Conservation (phyloP, 2,797 vertebrate genomes). For the Pachyuromys duprasi region DNA sequence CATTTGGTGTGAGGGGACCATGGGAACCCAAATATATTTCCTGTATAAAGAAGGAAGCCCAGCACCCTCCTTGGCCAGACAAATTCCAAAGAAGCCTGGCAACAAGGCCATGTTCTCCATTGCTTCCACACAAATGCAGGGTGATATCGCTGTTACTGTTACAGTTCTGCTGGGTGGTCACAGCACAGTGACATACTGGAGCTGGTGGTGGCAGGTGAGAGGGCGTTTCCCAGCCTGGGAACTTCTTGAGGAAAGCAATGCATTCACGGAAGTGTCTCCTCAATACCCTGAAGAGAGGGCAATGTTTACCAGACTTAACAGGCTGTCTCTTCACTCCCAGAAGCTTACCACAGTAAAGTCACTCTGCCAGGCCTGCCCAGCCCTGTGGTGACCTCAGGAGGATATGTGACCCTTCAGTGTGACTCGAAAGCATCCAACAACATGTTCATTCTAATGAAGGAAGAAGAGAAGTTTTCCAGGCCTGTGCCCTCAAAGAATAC, state of each 20-base stretch:
- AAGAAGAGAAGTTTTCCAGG: background rate
- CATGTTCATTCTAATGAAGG: background rate
- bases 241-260: background rate
- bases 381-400: background rate
- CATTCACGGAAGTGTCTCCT: too few species aligned
- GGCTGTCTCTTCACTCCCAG: background rate
- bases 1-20: background rate
- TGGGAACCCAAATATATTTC: background rate
- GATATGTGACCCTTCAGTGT: background rate
- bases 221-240: background rate
- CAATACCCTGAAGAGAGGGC: rapidly evolving
- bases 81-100: background rate
- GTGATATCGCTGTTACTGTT: background rate
- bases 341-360: background rate
- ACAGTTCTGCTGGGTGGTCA: background rate
- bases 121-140: background rate
- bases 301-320: too few species aligned
- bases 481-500: rapidly evolving
- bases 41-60: background rate
- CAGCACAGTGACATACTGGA: background rate
- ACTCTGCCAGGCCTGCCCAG: background rate
- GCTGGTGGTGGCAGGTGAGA: background rate
- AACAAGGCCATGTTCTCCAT: background rate
- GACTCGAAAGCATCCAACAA: background rate
- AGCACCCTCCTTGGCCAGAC: background rate